phyloP scores from a whole-genome alignment of 2,113 vertebrate genomes.

The Hucho hucho region DNA sequence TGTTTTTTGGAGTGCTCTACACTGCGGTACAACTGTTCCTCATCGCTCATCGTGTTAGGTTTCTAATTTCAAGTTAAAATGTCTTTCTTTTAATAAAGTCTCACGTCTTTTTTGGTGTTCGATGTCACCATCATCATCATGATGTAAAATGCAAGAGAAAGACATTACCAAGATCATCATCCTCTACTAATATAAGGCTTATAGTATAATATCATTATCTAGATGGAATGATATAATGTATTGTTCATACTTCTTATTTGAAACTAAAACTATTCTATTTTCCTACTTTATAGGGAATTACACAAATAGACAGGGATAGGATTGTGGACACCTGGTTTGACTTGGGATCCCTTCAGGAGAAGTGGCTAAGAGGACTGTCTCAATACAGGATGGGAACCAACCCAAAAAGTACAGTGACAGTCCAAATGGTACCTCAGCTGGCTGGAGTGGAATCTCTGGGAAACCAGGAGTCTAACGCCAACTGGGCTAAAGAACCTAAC shows the following conservation, averaged over 20 bases:
- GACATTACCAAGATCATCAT: too few relatives aligned
- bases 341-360: conserved; percentile 52
- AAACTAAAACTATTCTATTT: conserved; percentile 34
- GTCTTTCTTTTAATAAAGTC: too few relatives aligned
- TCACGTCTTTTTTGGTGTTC: too few relatives aligned
- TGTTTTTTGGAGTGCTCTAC: background rate
- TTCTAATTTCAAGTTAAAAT: background rate
- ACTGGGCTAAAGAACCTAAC: conserved; percentile 62
- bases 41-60: background rate
- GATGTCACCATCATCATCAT: too few relatives aligned
- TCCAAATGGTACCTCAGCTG: conserved; percentile 75
- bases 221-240: background rate
- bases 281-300: conserved; percentile 45
- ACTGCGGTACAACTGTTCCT: background rate
- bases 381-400: conserved; percentile 87
- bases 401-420: conserved; percentile 82
- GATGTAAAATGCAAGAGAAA: too few relatives aligned
- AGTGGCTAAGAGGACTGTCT: conserved; percentile 28
- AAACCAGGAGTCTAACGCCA: conserved; percentile 69
- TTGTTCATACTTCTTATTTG: background rate
- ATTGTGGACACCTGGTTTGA: conserved; percentile 24
- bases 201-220: background rate
- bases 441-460: conserved; percentile 67
- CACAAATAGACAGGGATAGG: conserved; percentile 16
- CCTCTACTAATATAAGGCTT: background rate